These are phyloP conservation scores for Pseudobourletiella spinata DNA, from an alignment of 1,140 invertebrate genomes.

Conservation along the genomic window DNA sequence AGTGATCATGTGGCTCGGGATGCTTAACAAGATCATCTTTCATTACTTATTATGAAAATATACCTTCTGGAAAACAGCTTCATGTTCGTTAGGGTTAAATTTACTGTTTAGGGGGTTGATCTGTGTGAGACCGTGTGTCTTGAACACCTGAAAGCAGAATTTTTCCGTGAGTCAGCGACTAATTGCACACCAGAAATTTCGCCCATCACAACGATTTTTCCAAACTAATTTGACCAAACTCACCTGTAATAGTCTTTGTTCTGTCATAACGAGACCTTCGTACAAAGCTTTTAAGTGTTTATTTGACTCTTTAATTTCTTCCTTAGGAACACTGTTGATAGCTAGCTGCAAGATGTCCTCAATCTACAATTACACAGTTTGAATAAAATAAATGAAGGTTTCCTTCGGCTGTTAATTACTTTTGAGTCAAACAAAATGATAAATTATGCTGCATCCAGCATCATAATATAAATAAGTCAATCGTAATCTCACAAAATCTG, in stretches of 20 bases:
- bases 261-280: conserved; percentile 84
- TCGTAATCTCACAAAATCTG: not conserved
- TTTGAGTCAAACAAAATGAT: conserved; percentile 37
- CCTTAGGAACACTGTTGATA: conserved; percentile 78
- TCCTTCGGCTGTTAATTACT: too few species aligned
- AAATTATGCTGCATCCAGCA: too few species aligned
- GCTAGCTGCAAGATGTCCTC: conserved; percentile 85
- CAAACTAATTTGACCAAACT: too few species aligned
- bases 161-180: too few species aligned
- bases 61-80: conserved; percentile 89
- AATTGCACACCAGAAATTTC: too few species aligned
- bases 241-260: conserved; percentile 67
- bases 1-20: not conserved
- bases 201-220: too few species aligned
- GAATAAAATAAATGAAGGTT: too few species aligned
- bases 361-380: too few species aligned
- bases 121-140: conserved; percentile 73
- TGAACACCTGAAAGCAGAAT: conserved; percentile 59
- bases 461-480: not conserved
- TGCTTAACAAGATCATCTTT: too few species aligned
- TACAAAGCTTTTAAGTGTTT: conserved; percentile 77
- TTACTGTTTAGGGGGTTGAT: conserved; percentile 84
- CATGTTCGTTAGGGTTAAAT: conserved; percentile 94
- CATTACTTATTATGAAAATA: not conserved
- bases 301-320: conserved; percentile 63